phyloP scores from a whole-genome alignment of 1,140 invertebrate species.

The Drosophila auraria region DNA sequence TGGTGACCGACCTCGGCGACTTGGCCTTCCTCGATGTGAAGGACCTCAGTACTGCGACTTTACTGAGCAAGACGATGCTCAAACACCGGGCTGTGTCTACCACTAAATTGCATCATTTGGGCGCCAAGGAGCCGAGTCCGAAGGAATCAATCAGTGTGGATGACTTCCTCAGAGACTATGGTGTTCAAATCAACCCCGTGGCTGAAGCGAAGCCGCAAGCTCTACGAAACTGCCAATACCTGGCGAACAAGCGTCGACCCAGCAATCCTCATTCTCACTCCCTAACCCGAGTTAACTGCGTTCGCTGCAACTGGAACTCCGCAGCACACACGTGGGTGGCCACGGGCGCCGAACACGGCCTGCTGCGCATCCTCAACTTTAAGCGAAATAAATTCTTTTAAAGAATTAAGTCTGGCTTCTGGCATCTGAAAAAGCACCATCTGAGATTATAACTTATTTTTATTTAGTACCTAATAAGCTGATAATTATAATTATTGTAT shows the following conservation, averaged over 20 bases:
- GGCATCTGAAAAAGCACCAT: slow-evolving; percentile 20
- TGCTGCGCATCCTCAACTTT: slow-evolving; percentile 66
- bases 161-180: slow-evolving; percentile 61
- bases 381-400: slow-evolving; percentile 38
- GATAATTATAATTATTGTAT: not conserved
- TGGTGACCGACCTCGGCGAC: slow-evolving; percentile 67
- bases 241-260: slow-evolving; percentile 35
- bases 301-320: slow-evolving; percentile 67
- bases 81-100: slow-evolving; percentile 22
- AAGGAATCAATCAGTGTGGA: slow-evolving; percentile 20
- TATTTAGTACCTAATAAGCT: slow-evolving; percentile 2
- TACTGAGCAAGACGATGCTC: slow-evolving; percentile 8
- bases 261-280: slow-evolving; percentile 25
- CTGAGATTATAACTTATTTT: slow-evolving; percentile 43
- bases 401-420: slow-evolving; percentile 7
- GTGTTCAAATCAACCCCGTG: slow-evolving; percentile 48
- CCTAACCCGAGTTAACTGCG: slow-evolving; percentile 53
- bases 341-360: slow-evolving; percentile 73
- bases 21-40: slow-evolving; percentile 45
- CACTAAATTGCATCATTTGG: slow-evolving; percentile 43
- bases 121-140: not conserved
- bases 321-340: slow-evolving; percentile 54
- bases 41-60: slow-evolving; percentile 44
- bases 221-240: slow-evolving; percentile 7
- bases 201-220: not conserved